phyloP scores from a whole-genome alignment of 2,113 vertebrate species.

The Otus sunia region DNA sequence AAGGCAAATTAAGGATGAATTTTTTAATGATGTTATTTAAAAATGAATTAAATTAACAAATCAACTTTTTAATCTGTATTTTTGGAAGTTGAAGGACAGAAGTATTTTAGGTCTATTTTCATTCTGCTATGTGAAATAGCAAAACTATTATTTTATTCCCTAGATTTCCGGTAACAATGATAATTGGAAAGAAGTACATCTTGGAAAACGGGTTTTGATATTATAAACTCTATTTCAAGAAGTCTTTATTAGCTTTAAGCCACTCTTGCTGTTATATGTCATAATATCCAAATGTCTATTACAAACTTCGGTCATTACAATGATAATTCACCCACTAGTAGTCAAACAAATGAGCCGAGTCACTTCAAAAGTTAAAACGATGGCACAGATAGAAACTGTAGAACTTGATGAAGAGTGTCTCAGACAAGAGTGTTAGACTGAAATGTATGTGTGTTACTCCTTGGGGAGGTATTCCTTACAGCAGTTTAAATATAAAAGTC shows the following conservation, averaged over 20 bases:
- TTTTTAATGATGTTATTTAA: background rate
- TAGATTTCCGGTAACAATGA: background rate
- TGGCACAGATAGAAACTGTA: background rate
- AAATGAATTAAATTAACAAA: background rate
- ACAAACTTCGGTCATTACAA: background rate
- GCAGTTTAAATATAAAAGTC: background rate
- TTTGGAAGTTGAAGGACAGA: background rate
- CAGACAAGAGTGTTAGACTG: background rate
- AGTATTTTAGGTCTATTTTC: background rate
- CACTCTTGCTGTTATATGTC: background rate
- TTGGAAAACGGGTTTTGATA: background rate
- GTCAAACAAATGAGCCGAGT: background rate
- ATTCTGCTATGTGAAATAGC: background rate
- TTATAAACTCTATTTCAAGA: background rate
- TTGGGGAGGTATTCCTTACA: background rate
- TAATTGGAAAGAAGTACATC: background rate
- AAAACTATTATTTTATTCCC: background rate
- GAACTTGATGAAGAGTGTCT: background rate
- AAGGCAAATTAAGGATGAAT: background rate
- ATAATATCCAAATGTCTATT: background rate
- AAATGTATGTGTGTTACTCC: background rate
- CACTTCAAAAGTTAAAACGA: background rate
- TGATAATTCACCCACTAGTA: background rate
- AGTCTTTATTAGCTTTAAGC: background rate
- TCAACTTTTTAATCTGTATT: background rate